phyloP scores from a whole-genome alignment of 2,797 vertebrate genomes.

The Paratrypauchen microcephalus region DNA sequence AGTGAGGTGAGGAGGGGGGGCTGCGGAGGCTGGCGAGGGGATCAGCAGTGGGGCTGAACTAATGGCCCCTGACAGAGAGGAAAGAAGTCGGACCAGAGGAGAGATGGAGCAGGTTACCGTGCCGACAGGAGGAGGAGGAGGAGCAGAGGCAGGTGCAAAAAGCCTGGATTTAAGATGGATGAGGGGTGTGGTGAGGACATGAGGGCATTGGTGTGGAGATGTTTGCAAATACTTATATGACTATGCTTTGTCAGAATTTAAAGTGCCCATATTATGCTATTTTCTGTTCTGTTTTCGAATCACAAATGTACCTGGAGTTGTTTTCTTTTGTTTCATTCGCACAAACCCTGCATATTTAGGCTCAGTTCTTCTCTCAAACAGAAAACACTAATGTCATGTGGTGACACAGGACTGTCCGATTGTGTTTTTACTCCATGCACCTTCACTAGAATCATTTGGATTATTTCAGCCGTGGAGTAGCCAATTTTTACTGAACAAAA shows the following conservation, averaged over 20 bases:
- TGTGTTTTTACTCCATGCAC: too few relatives aligned
- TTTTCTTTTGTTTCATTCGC: too few relatives aligned
- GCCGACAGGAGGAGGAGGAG: slow-evolving; percentile 1
- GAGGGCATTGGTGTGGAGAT: not conserved
- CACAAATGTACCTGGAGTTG: too few relatives aligned
- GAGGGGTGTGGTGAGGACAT: not conserved
- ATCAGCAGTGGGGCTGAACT: slow-evolving; percentile 64
- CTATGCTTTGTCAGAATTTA: not conserved
- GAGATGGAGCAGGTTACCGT: slow-evolving; percentile 23
- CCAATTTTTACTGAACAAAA: too few relatives aligned
- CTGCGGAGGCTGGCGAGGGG: slow-evolving; percentile 14
- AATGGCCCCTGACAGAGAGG: slow-evolving; percentile 67
- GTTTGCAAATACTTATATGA: not conserved
- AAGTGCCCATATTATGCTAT: too few relatives aligned
- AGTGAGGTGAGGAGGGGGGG: slow-evolving; percentile 39
- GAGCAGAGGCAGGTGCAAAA: slow-evolving; percentile 5
- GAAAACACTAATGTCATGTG: too few relatives aligned
- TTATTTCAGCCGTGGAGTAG: too few relatives aligned
- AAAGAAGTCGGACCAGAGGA: slow-evolving; percentile 49
- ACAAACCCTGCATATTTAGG: too few relatives aligned
- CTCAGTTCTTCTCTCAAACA: too few relatives aligned
- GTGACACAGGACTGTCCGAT: too few relatives aligned
- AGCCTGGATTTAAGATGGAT: slow-evolving; percentile 4
- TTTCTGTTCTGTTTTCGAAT: too few relatives aligned
- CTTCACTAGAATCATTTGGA: too few relatives aligned